Evolutionary conservation across 2,888 invertebrate genomes (phyloP).

Genomic region (Drosophila mulleri): DNA sequence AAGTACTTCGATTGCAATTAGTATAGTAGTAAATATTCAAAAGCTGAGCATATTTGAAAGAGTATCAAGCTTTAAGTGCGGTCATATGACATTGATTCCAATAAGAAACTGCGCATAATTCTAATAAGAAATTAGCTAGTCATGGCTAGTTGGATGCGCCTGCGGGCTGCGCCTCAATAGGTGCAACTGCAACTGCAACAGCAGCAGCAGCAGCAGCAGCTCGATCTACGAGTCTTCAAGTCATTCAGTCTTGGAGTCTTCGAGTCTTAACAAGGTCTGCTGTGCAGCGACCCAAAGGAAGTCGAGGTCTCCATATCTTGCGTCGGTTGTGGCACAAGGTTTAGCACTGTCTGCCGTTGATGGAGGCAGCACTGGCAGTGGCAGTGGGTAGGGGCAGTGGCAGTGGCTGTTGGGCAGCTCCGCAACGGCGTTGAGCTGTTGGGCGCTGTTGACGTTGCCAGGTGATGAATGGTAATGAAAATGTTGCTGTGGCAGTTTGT

Average conservation of each 20-base stretch:
- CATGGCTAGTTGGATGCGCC: slow-evolving; percentile 65
- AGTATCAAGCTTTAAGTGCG: not conserved
- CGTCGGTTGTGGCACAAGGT: slow-evolving; percentile 69
- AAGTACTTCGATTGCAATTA: not conserved
- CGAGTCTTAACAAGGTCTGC: slow-evolving; percentile 51
- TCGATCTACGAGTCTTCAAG: slow-evolving; percentile 7
- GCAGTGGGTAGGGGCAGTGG: not conserved
- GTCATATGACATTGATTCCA: slow-evolving; percentile 42
- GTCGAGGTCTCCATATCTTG: slow-evolving; percentile 72
- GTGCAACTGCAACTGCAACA: slow-evolving; percentile 39
- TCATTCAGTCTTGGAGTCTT: slow-evolving; percentile 2
- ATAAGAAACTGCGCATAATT: slow-evolving; percentile 45
- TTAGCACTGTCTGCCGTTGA: slow-evolving; percentile 41
- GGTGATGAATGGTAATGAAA: slow-evolving; percentile 81
- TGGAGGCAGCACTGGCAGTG: slow-evolving; percentile 8
- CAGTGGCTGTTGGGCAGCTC: not conserved
- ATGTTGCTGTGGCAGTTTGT: slow-evolving; percentile 79
- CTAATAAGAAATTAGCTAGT: slow-evolving; percentile 51
- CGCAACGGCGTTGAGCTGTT: not conserved
- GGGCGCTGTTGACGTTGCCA: slow-evolving; percentile 57
- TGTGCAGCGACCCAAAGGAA: slow-evolving; percentile 75
- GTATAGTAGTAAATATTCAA: not conserved
- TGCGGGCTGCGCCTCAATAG: slow-evolving; percentile 53
- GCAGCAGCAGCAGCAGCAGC: slow-evolving; percentile 25
- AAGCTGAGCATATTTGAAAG: not conserved